Base-by-base conservation (phyloP, 2,113 vertebrate species). In the Neopipo cinnamomea region DNA sequence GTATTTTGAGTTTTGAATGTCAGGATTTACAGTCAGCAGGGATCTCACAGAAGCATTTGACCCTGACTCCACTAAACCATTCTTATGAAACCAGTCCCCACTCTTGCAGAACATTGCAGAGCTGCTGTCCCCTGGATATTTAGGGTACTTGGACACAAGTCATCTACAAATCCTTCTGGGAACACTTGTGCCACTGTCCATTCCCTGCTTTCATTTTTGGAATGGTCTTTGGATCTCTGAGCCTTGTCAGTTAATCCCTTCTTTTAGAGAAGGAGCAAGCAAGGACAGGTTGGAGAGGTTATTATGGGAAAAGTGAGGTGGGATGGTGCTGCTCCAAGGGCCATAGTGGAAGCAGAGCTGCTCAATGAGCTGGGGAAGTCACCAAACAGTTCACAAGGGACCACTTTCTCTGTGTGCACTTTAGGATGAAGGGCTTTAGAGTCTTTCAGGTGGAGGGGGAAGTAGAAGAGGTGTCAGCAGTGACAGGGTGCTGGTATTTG, bases 41-140 rank as follows among this genome's bases (percentile, higher is more conserved):
- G 68, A 84, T 84, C 39, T 88, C 79, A 23, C 67, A 68, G 68
- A 66, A 92, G 33, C n/a, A 6, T 88, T 72, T 93, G 73, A 86
- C 79, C 70, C 44, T 31, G 28, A 35, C 46, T 92, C 52, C 61
- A 72, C 1, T 87, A 55, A 95, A 78, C 82, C 9, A 2, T 80
- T 88, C 73, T 91, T 89, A 68, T 0, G 2, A 93, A 94, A 93
- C 39, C 35, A 50, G 55, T 27, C 4, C 35, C 46, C 1, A 8
- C 50, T 85, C 70, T 95, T 96, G 76, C 88, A 86, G 79, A 83
- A 53, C 75, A 41, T 12, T 85, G 66, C 56, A 78, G 76, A 81
- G 66, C 83, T 96, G 53, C 76, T 94, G 0, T 59, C 41, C 46
- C 37, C 53, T 85, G 63, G 37, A 30, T 74, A 15, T 63, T 80